phyloP scores from a whole-genome alignment of 2,113 vertebrate species.

The Sardina pilchardus region DNA sequence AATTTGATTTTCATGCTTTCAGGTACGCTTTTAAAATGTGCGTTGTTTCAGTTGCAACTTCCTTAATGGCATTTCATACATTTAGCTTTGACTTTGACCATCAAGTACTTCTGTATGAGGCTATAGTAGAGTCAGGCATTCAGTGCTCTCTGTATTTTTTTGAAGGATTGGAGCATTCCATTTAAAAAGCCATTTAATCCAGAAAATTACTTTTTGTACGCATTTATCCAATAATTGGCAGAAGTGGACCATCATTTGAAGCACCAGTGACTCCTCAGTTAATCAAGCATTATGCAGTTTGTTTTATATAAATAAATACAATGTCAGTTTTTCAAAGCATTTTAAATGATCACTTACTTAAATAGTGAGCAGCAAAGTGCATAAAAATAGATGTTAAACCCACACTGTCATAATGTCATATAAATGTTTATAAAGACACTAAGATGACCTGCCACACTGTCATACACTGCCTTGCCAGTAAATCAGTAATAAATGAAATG shows the following conservation, averaged over 20 bases:
- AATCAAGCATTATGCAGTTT: neutral
- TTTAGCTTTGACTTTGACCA: neutral
- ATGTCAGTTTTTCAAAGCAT: neutral
- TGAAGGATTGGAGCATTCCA: neutral
- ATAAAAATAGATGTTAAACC: too few species aligned
- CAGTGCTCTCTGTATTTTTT: neutral
- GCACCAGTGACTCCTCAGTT: neutral
- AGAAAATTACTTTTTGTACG: neutral
- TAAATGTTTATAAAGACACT: too few species aligned
- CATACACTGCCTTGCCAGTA: too few species aligned
- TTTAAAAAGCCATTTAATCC: neutral
- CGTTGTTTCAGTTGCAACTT: neutral
- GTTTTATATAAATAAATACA: neutral
- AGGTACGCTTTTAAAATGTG: neutral
- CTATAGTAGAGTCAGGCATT: neutral
- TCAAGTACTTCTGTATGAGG: neutral
- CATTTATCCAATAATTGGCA: neutral
- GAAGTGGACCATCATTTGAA: neutral
- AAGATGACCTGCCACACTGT: too few species aligned
- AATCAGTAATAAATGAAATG: too few species aligned
- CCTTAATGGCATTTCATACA: neutral
- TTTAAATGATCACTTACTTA: too few species aligned
- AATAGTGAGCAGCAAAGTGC: too few species aligned
- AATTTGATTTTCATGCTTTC: neutral
- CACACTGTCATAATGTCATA: too few species aligned